A percentile compares a stretch with the other conserved stretches of the same genome.
These are phyloP conservation scores for Caenorhabditis sp. DNA, from an alignment of 2,888 invertebrate genomes.

Conservation along the genomic window DNA sequence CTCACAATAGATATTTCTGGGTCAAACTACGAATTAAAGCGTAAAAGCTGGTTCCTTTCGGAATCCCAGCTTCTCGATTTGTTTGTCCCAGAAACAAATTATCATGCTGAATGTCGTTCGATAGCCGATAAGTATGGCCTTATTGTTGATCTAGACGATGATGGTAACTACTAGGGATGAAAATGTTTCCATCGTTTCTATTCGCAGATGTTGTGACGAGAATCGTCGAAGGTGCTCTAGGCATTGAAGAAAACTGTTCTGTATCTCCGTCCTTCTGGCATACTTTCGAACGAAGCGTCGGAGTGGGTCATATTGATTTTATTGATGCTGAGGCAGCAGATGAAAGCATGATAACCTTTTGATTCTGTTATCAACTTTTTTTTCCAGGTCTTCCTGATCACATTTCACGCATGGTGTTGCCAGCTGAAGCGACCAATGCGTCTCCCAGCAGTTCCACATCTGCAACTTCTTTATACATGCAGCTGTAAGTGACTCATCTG, in stretches of 20 bases:
- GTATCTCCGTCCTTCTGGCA: conserved; percentile 19
- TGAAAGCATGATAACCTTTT: conserved; percentile 6
- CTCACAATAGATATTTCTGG: conserved; percentile 25
- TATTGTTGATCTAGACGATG: conserved; percentile 49
- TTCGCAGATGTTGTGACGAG: conserved; percentile 42
- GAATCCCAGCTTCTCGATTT: conserved; percentile 48
- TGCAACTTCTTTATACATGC: conserved; percentile 21
- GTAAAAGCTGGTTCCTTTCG: conserved; percentile 43
- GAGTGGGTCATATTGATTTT: conserved; percentile 48
- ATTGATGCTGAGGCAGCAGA: conserved; percentile 56
- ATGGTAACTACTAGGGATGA: conserved; percentile 32
- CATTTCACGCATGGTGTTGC: conserved; percentile 61
- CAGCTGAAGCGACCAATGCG: conserved; percentile 17
- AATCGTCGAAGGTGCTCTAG: conserved; percentile 56
- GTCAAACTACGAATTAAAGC: conserved; percentile 7
- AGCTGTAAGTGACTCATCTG: conserved; percentile 23
- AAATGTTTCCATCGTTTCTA: too few relatives aligned
- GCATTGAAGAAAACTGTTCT: conserved; percentile 25
- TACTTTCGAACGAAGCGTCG: conserved; percentile 12
- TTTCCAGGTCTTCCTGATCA: conserved; percentile 64
- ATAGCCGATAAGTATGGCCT: conserved; percentile 60
- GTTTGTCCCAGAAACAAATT: conserved; percentile 38
- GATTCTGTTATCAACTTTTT: background rate
- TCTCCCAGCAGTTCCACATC: conserved; percentile 18
- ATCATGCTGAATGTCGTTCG: conserved; percentile 44